phyloP scores from a whole-genome alignment of 30 jellyfish, hydroid and myxozoan genomes.

The Pseudorhiza aurosa region DNA sequence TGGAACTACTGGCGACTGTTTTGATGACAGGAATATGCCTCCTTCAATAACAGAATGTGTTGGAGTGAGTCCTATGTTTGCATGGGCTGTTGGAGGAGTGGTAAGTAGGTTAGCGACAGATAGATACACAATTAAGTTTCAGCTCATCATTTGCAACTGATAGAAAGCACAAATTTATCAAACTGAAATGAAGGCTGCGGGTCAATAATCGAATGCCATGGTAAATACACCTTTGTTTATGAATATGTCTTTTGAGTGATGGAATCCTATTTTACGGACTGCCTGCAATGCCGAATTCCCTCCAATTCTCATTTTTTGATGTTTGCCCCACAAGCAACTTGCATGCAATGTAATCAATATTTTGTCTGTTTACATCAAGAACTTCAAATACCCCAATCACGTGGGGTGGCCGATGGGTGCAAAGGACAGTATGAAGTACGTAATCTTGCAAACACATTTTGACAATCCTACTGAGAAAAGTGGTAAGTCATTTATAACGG shows the following conservation, averaged over 20 bases:
- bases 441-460: constrained; percentile 43
- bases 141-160: background rate
- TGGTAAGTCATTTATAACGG: background rate
- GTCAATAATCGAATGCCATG: no score
- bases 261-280: no score
- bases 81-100: constrained; percentile 75
- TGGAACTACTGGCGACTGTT: constrained; percentile 36
- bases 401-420: constrained; percentile 62
- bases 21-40: constrained; percentile 50
- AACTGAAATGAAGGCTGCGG: no score
- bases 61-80: constrained; percentile 24
- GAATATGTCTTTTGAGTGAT: no score
- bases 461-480: constrained; percentile 35
- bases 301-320: no score
- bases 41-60: constrained; percentile 38
- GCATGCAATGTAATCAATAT: no score
- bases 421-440: constrained; percentile 17
- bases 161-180: no score
- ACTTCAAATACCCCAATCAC: constrained; percentile 54
- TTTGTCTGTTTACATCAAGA: background rate
- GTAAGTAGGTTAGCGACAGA: background rate
- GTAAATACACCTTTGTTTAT: no score
- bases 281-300: no score
- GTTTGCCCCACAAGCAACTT: no score
- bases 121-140: background rate